Percentiles rank a stretch among this genome's conserved stretches.
These are phyloP conservation scores for Rhinichthys osculus DNA, from an alignment of 2,797 vertebrate genomes.

Conservation along the genomic window DNA sequence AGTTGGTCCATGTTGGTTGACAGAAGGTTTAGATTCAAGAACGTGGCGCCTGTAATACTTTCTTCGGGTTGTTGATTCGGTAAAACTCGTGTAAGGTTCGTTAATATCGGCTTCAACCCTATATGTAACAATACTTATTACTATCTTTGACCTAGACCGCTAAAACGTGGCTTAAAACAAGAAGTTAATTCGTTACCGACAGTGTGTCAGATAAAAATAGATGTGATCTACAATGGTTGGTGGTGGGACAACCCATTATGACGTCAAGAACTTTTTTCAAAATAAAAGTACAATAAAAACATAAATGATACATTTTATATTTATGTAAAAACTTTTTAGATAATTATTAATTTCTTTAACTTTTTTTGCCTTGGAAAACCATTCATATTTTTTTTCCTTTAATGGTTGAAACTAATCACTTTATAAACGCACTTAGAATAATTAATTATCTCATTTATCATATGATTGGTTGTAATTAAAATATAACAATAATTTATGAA, in stretches of 20 bases:
- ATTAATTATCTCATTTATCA: not conserved
- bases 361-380: not conserved
- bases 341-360: not conserved
- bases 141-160: not conserved
- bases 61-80: not conserved
- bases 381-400: not conserved
- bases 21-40: constrained; percentile 19
- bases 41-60: not conserved
- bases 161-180: constrained; percentile 28
- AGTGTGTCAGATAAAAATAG: constrained; percentile 40
- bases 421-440: not conserved
- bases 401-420: not conserved
- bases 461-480: not conserved
- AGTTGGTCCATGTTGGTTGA: constrained; percentile 72
- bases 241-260: not conserved
- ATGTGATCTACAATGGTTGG: not conserved
- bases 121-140: not conserved
- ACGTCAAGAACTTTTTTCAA: not conserved
- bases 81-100: constrained; percentile 3
- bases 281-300: not conserved
- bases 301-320: not conserved
- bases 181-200: constrained; percentile 6
- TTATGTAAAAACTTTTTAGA: not conserved
- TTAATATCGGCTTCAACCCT: not conserved
- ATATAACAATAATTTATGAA: not conserved